A percentile compares a stretch with the other conserved stretches of the same genome.
These are phyloP conservation scores for Nebria ingens DNA, from an alignment of 1,140 invertebrate species.

Conservation along the genomic window DNA sequence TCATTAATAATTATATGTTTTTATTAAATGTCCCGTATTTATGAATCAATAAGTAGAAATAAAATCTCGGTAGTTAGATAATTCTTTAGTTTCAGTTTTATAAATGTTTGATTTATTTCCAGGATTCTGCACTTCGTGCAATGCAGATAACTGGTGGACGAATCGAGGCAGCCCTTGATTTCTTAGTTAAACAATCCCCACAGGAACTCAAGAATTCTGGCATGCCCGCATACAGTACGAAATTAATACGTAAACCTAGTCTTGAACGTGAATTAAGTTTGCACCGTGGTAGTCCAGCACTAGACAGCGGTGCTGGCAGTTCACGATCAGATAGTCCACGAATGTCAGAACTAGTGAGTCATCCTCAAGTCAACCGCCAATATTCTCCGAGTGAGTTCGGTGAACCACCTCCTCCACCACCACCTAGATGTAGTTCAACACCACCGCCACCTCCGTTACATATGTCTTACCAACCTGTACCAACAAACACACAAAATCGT, in stretches of 20 bases:
- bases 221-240: slow-evolving; percentile 27
- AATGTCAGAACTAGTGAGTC: slow-evolving; percentile 40
- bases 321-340: slow-evolving; percentile 81
- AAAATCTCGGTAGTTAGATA: not conserved
- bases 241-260: slow-evolving; percentile 76
- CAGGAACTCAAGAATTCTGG: slow-evolving; percentile 43
- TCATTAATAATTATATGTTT: too few species aligned
- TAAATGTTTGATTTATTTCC: too few species aligned
- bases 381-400: slow-evolving; percentile 54
- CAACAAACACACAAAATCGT: slow-evolving; percentile 65
- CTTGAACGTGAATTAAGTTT: slow-evolving; percentile 66
- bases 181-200: slow-evolving; percentile 52
- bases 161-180: slow-evolving; percentile 57
- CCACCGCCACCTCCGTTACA: slow-evolving; percentile 59
- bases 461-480: slow-evolving; percentile 58
- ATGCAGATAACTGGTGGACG: slow-evolving; percentile 56
- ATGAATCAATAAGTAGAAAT: too few species aligned
- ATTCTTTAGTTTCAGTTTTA: not conserved
- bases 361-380: slow-evolving; percentile 42
- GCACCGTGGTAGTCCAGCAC: slow-evolving; percentile 69
- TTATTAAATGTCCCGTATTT: too few species aligned
- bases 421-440: slow-evolving; percentile 48
- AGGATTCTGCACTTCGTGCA: slow-evolving; percentile 57
- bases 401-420: slow-evolving; percentile 59
- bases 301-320: slow-evolving; percentile 78